Evolutionary conservation across 2,797 vertebrate genomes (phyloP), one percentile per base, ranked within the genome.

Genomic region (Poecilia velifera): DNA sequence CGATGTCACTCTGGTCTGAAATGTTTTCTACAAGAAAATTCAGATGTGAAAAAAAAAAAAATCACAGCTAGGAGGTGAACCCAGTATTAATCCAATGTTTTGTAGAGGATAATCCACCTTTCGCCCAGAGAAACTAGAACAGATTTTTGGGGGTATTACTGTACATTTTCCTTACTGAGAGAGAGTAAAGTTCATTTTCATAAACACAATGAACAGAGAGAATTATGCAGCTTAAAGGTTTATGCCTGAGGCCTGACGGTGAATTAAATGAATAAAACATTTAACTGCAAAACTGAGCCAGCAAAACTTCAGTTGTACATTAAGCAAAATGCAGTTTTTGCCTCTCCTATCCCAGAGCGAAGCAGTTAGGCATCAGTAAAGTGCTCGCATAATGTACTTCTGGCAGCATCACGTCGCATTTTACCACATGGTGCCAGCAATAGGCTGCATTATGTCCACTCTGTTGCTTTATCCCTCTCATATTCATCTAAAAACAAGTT

Each of bases 1-100:
- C 98, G 7, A 99, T 97, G 87, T 99, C 97, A 87, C 98, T 99
- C 94, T 98, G 98, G 93, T 99, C 98, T 83, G 96, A 96, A 64
- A 97, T 96, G 72, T 97, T 95, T 93, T 99, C 97, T 98, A 94
- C 51, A 85, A 20, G 72, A 45, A 92, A 84, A 87, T 83, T 77
- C 59, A 53, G 45, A 88, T 43, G 66, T n/a, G 7, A 41, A 28
- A 91, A 84, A 86, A 53, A 53, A 82, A 25, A n/a, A 31, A 91
- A 84, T 89, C 77, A 78, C 75, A 78, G 78, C 87, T 80, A 91
- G 85, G 92, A 88, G 89, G 87, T 84, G 76, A 86, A 85, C 80
- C 66, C 3, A 45, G 75, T 77, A 85, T 87, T 89, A 91, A 80
- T 73, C 55, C 73, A 77, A 87, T 76, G 91, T 92, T 92, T 93